A percentile compares a stretch with the other conserved stretches of the same genome.
phyloP scores from a whole-genome alignment of 2,797 vertebrate species.

The Naso thynnoides region DNA sequence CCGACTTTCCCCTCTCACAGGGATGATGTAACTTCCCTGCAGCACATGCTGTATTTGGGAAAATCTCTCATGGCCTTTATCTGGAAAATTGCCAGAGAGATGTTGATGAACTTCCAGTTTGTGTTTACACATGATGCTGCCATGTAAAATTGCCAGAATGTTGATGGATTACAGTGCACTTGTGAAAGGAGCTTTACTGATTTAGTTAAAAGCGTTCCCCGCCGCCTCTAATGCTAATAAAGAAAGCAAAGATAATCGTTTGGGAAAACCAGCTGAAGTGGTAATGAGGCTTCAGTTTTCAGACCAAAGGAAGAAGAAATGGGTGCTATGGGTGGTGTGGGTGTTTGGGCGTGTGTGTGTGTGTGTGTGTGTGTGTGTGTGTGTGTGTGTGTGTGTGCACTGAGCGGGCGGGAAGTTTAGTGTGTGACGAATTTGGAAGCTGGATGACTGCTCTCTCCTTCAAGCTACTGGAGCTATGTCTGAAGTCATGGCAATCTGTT shows the following conservation, averaged over 20 bases:
- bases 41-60: constrained; percentile 6
- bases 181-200: constrained; percentile 52
- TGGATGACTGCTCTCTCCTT: constrained; percentile 47
- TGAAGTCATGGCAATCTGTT: constrained; percentile 76
- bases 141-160: constrained; percentile 24
- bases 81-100: constrained; percentile 32
- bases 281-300: constrained; percentile 6
- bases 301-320: background rate
- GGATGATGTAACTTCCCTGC: constrained; percentile 36
- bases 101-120: constrained; percentile 11
- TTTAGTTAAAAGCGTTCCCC: constrained; percentile 42
- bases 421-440: constrained; percentile 47
- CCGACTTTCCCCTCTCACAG: background rate
- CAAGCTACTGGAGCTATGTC: constrained; percentile 63
- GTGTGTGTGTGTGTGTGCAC: constrained; percentile 28
- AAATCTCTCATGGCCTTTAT: constrained; percentile 26
- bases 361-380: constrained; percentile 31
- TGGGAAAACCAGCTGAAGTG: constrained; percentile 1
- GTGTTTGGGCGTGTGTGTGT: constrained; percentile 36
- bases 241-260: constrained; percentile 33
- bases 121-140: constrained; percentile 12
- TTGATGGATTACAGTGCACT: constrained; percentile 41
- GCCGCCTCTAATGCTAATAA: constrained; percentile 16
- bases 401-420: constrained; percentile 36
- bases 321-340: constrained; percentile 8